phyloP scores from a whole-genome alignment of 2,888 invertebrate genomes.

The Clunio marinus region DNA sequence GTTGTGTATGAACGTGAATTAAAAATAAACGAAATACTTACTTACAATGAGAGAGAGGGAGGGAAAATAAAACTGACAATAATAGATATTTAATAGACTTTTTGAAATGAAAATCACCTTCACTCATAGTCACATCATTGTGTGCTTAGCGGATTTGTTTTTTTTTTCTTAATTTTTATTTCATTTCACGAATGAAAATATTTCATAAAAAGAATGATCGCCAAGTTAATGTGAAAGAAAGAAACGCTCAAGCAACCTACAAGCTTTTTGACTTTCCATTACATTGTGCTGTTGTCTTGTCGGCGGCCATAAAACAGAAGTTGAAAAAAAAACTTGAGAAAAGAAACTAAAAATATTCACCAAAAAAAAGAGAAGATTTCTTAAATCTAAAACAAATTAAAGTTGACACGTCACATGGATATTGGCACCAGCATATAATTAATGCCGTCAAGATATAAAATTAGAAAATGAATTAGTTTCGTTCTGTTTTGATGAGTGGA shows the following conservation, averaged over 20 bases:
- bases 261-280: neutral
- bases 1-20: no score
- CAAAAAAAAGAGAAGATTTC: no score
- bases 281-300: constrained; percentile 13
- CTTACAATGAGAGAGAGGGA: no score
- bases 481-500: neutral
- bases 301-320: no score
- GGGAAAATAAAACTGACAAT: constrained; percentile 2
- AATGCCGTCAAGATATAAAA: constrained; percentile 13
- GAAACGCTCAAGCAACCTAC: constrained; percentile 23
- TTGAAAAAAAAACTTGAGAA: neutral
- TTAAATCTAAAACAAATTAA: constrained; percentile 30
- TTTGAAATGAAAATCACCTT: constrained; percentile 18
- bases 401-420: neutral
- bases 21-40: no score
- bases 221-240: no score
- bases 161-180: no score
- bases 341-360: constrained; percentile 13
- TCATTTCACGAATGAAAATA: neutral
- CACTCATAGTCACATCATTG: neutral
- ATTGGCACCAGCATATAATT: constrained; percentile 21
- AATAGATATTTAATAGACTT: constrained; percentile 11
- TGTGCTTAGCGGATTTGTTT: neutral
- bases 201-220: constrained; percentile 16
- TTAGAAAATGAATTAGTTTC: constrained; percentile 23